Conservation (phyloP, 2,113 vertebrate genomes). For the Oceanodroma tethys region DNA sequence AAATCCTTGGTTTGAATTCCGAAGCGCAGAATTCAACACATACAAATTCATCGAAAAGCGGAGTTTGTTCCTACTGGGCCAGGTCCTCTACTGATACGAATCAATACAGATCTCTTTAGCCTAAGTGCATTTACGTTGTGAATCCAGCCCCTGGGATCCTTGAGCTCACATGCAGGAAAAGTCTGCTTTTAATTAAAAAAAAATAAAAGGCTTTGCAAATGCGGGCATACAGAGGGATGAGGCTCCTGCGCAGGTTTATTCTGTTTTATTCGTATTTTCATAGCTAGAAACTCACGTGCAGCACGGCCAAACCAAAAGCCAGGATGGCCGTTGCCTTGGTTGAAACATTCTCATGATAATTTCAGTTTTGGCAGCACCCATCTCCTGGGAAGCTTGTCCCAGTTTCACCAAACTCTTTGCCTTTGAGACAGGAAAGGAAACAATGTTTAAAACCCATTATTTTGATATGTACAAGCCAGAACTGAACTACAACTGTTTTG, state of each 20-base stretch:
- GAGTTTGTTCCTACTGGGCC: constrained; percentile 1
- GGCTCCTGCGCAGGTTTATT: neutral
- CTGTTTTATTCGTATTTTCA: neutral
- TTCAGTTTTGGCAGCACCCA: neutral
- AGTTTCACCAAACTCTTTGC: neutral
- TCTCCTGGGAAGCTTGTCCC: neutral
- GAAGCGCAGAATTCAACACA: neutral
- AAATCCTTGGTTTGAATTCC: constrained; percentile 15
- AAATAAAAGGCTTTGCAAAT: neutral
- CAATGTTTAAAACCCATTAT: neutral
- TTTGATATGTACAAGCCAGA: constrained; percentile 22
- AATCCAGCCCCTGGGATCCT: constrained; percentile 41
- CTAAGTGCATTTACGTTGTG: constrained; percentile 35
- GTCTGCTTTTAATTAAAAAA: constrained; percentile 41
- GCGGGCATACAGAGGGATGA: neutral
- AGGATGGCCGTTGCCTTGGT: neutral
- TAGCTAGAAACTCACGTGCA: neutral
- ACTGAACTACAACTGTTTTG: constrained; percentile 14
- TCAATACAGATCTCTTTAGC: constrained; percentile 42
- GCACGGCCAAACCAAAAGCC: neutral
- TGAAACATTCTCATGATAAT: neutral
- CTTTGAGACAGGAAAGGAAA: neutral
- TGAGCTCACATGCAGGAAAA: constrained; percentile 8
- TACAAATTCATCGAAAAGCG: neutral
- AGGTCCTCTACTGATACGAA: constrained; percentile 10